Evolutionary conservation across 2,113 vertebrate species (phyloP), one percentile per base, ranked within the genome.

Genomic region (Phasianus colchicus): DNA sequence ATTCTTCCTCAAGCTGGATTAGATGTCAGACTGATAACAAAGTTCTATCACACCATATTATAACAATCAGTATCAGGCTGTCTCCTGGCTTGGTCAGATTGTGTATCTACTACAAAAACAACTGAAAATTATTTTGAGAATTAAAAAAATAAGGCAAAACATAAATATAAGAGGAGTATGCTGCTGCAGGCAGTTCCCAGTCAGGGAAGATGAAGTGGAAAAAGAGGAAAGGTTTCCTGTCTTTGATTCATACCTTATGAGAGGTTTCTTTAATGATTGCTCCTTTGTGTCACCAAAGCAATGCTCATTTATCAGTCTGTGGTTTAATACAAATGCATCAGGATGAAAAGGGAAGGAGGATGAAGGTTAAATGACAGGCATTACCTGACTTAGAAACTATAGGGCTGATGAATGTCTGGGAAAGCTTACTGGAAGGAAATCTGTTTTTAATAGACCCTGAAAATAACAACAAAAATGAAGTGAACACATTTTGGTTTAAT

Each of bases 291-390:
- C 78, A 42, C 85, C 82, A 88, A 95, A 96, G 88, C 64, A 83
- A 52, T 45, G 65, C 34, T 96, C 85, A 88, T 97, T 97, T 97
- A 92, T 95, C 66, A 88, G 83, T 94, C 91, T 95, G 91, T 92
- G 74, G 89, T 96, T 98, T 97, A 95, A 96, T 90, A 86, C 60
- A 96, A 91, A 90, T 72, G 80, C 63, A 95, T 92, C 79, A 96
- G 81, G 91, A 93, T 75, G 55, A 96, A 97, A 96, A 97, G 74
- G 96, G 95, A 97, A 96, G 13, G 42, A 96, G 87, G 86, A 95
- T 91, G 92, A 97, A 96, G 89, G 92, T 97, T 97, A 98, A 96
- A 90, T 95, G 92, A 95, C 80, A 96, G 87, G 45, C 71, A 86
- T 66, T 67, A 67, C 43, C 83, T 38, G 54, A 82, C 52, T 82